Conservation (phyloP, 1,140 invertebrate species). For the Tyrophagus putrescentiae region DNA sequence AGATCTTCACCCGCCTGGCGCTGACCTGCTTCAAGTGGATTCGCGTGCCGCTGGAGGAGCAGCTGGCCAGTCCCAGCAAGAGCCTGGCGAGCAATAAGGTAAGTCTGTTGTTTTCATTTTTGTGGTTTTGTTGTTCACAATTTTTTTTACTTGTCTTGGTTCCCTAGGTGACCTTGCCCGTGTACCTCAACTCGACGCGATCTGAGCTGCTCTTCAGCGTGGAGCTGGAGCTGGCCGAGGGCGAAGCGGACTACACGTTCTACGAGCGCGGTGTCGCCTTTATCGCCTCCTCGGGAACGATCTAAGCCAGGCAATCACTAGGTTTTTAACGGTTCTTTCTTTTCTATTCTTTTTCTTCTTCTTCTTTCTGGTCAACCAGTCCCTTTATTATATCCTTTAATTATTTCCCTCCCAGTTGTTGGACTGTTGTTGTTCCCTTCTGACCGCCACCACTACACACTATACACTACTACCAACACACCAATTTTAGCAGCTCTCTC, state of each 20-base stretch:
- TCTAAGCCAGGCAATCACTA: no score
- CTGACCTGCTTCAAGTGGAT: constrained; percentile 74
- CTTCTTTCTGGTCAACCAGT: no score
- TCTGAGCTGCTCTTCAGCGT: constrained; percentile 87
- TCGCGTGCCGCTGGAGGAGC: constrained; percentile 33
- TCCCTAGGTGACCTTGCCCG: constrained; percentile 63
- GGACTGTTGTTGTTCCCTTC: no score
- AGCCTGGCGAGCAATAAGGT: constrained; percentile 21
- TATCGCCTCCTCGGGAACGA: constrained; percentile 43
- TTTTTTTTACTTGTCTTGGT: neutral
- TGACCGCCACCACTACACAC: no score
- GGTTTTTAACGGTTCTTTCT: no score
- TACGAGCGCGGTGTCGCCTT: constrained; percentile 94
- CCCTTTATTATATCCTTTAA: no score
- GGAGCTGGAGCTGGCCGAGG: constrained; percentile 71
- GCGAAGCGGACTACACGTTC: constrained; percentile 75
- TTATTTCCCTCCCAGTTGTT: no score
- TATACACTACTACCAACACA: no score
- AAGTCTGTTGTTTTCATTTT: constrained; percentile 5
- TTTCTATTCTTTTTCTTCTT: no score
- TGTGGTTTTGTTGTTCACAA: neutral
- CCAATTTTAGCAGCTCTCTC: no score
- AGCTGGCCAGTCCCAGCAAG: constrained; percentile 16
- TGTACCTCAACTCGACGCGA: constrained; percentile 90
- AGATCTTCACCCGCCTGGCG: constrained; percentile 83